phyloP scores from a whole-genome alignment of 2,888 invertebrate species.

The Chloroclystis v-ata region DNA sequence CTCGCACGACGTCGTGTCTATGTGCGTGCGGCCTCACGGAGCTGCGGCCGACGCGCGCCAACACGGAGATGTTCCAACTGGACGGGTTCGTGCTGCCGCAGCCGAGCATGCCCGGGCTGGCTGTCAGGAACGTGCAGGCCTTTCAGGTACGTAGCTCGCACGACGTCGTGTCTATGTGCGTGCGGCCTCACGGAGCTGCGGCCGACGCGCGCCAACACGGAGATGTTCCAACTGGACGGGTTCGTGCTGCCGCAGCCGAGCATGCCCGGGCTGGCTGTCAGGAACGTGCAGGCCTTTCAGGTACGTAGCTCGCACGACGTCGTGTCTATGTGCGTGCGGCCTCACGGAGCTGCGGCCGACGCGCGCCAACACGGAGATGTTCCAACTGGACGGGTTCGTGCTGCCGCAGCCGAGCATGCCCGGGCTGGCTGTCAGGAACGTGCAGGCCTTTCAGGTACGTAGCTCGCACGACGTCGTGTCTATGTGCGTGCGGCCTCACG shows the following conservation, averaged over 20 bases:
- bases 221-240: constrained; percentile 94
- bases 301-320: constrained; percentile 37
- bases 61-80: constrained; percentile 94
- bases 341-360: too few species aligned
- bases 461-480: not conserved
- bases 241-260: constrained; percentile 80
- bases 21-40: constrained; percentile 92
- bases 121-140: constrained; percentile 96
- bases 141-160: constrained; percentile 82
- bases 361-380: constrained; percentile 91
- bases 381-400: constrained; percentile 95
- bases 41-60: constrained; percentile 89
- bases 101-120: constrained; percentile 90
- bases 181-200: too few species aligned
- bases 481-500: too few species aligned
- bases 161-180: not conserved
- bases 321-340: not conserved
- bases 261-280: too few species aligned
- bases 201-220: too few species aligned
- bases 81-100: constrained; percentile 95
- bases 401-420: too few species aligned
- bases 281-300: constrained; percentile 90
- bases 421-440: too few species aligned
- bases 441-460: constrained; percentile 92
- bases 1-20: constrained; percentile 94